Conservation (phyloP, 92 coral and sea anemone genomes). For the Zoanthus solanderi region DNA sequence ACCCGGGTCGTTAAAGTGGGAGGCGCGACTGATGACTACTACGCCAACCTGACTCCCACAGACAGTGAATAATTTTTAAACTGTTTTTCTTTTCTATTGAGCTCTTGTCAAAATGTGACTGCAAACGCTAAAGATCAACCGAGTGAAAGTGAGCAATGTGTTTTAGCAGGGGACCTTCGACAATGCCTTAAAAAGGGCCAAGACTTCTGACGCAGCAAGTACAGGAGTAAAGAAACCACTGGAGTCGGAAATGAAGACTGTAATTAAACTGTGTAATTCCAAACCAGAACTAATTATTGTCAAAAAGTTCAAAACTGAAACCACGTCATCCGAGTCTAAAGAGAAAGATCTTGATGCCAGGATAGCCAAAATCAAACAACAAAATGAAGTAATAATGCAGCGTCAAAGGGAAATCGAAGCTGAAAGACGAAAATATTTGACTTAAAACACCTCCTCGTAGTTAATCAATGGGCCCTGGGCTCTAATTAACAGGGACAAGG, state of each 20-base stretch:
- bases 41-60: no score
- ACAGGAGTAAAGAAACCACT: not conserved
- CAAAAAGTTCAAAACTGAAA: constrained; percentile 41
- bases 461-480: not conserved
- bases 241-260: constrained; percentile 9
- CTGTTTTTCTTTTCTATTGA: no score
- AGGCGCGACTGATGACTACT: no score
- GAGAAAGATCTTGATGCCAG: constrained; percentile 88
- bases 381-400: constrained; percentile 71
- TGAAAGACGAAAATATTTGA: constrained; percentile 53
- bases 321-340: constrained; percentile 29
- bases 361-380: constrained; percentile 74
- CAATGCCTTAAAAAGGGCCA: not conserved
- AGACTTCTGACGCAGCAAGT: constrained; percentile 9
- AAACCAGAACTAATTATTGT: constrained; percentile 49
- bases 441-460: not conserved
- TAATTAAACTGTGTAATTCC: constrained; percentile 26
- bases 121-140: no score
- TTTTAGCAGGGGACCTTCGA: constrained; percentile 21
- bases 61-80: no score
- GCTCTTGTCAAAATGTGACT: no score
- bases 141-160: not conserved
- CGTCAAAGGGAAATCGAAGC: constrained; percentile 80
- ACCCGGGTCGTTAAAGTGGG: no score
- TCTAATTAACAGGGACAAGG: no score